Percentiles rank a stretch among this genome's conserved stretches.
Evolutionary conservation across 92 coral and sea anemone species (phyloP).

Genomic region (Meandrina meandrites): DNA sequence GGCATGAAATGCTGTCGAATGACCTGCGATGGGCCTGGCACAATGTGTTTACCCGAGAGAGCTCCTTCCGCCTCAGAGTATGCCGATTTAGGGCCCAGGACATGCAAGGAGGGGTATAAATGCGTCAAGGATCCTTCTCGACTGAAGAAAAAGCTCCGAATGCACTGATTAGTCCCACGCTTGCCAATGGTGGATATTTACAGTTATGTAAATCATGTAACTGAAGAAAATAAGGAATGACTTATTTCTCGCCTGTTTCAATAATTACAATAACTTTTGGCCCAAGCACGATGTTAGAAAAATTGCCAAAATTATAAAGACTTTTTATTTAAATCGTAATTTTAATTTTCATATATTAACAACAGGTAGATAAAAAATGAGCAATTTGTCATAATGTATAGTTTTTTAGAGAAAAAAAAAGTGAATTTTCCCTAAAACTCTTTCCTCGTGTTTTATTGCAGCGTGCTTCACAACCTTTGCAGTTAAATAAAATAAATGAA

Average conservation of each 20-base stretch:
- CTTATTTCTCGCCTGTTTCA: background rate
- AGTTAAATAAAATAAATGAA: too few relatives aligned
- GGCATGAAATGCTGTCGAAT: slow-evolving; percentile 42
- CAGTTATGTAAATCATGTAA: background rate
- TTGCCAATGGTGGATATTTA: background rate
- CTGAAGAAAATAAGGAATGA: background rate
- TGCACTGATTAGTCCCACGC: background rate
- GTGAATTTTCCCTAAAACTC: background rate
- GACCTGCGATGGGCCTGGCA: slow-evolving; percentile 48
- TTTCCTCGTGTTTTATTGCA: background rate
- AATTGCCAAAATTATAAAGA: background rate
- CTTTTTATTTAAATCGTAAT: background rate
- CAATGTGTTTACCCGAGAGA: slow-evolving; percentile 37
- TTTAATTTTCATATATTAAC: background rate
- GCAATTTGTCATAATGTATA: background rate
- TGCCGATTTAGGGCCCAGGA: slow-evolving; percentile 30
- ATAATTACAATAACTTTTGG: background rate
- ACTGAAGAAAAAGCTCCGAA: slow-evolving; percentile 8
- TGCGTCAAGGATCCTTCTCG: slow-evolving; percentile 38
- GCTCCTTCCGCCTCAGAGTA: slow-evolving; percentile 4
- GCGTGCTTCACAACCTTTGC: background rate
- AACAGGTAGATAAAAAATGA: background rate
- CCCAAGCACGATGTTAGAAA: background rate
- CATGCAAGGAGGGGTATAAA: slow-evolving; percentile 36
- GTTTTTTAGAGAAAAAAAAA: background rate